phyloP scores from a whole-genome alignment of 2,888 invertebrate genomes.

The Actias luna region DNA sequence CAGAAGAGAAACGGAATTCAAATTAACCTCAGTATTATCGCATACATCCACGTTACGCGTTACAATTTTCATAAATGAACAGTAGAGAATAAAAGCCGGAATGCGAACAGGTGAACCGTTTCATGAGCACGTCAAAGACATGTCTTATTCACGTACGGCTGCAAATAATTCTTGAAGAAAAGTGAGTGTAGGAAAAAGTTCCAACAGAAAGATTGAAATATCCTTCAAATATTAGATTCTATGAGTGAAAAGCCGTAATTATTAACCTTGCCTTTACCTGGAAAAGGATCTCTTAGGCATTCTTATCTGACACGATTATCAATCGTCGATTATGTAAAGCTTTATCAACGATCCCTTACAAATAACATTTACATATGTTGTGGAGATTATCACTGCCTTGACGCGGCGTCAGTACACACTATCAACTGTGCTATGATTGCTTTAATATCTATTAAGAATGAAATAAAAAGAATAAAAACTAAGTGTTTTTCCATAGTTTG shows the following conservation, averaged over 20 bases:
- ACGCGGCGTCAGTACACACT: not conserved
- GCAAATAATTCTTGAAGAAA: conserved; percentile 24
- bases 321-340: conserved; percentile 42
- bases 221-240: conserved; percentile 33
- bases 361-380: not conserved
- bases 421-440: not conserved
- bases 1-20: not conserved
- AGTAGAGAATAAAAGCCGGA: conserved; percentile 40
- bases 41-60: conserved; percentile 26
- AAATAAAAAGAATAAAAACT: too few species aligned
- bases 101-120: conserved; percentile 32
- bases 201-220: conserved; percentile 30
- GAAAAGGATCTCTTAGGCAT: conserved; percentile 46
- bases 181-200: conserved; percentile 25
- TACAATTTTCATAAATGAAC: conserved; percentile 48
- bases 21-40: conserved; percentile 6
- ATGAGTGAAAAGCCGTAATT: conserved; percentile 30
- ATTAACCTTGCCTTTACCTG: conserved; percentile 43
- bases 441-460: too few species aligned
- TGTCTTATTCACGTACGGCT: conserved; percentile 33
- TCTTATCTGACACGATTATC: conserved; percentile 61
- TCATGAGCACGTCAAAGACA: conserved; percentile 35
- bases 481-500: too few species aligned
- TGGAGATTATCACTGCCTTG: not conserved
- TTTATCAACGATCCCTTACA: conserved; percentile 23